A percentile compares a stretch with the other conserved stretches of the same genome.
phyloP scores from a whole-genome alignment of 2,797 vertebrate genomes.

The Microhierax caerulescens region DNA sequence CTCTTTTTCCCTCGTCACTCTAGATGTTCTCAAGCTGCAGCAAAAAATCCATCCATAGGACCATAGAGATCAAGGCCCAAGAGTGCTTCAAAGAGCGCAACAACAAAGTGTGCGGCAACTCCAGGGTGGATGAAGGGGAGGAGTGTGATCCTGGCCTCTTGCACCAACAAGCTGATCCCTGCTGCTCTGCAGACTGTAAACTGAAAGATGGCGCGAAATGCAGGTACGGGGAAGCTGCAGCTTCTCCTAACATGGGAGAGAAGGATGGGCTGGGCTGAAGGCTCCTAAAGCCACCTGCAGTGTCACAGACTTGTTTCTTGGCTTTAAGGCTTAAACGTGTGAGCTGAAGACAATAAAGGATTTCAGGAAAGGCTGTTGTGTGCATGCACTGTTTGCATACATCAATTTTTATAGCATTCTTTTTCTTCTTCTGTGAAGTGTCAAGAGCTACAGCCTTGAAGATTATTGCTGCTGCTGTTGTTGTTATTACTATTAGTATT shows the following conservation, averaged over 20 bases:
- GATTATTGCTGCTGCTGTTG: background rate
- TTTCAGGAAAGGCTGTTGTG: background rate
- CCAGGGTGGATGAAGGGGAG: constrained; percentile 93
- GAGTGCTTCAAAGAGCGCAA: constrained; percentile 91
- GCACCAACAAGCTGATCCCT: constrained; percentile 85
- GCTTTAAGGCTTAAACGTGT: background rate
- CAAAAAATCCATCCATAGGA: constrained; percentile 89
- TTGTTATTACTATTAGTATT: background rate
- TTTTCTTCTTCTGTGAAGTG: background rate
- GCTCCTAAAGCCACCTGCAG: background rate
- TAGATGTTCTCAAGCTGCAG: constrained; percentile 98
- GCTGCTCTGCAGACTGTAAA: constrained; percentile 87
- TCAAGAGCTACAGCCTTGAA: background rate
- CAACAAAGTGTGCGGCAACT: constrained; percentile 96
- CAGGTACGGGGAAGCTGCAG: constrained; percentile 79
- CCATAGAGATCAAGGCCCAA: constrained; percentile 86
- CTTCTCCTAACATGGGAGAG: background rate
- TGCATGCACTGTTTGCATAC: background rate
- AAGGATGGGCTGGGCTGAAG: background rate
- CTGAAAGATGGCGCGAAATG: constrained; percentile 81
- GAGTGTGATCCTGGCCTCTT: constrained; percentile 94
- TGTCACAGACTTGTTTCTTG: background rate
- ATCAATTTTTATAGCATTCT: background rate
- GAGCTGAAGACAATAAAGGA: background rate
- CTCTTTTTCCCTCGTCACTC: background rate